Base-by-base conservation (phyloP, 2,113 vertebrate genomes). In the Glaucomys volans region DNA sequence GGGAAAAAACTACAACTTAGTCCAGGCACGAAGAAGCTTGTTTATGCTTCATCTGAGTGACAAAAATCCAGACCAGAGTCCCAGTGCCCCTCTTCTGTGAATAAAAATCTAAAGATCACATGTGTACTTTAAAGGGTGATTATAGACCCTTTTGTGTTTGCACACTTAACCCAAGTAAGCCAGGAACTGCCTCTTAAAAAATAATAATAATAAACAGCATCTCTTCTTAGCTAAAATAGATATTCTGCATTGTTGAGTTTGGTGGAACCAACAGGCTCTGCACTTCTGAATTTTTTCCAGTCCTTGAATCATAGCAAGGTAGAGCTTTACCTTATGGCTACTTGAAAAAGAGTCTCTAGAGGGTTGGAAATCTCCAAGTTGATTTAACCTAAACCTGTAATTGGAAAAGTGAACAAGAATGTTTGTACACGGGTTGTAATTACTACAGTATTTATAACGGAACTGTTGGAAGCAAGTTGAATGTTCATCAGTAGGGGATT, bases 381-480 rank as follows among this genome's bases (percentile, higher is more conserved):
- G 72, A 54, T 88, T 85, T 95, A 96, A 89, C 54, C 40, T 88
- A 85, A 90, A 92, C 88, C 62, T 89, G 22, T 95, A 50, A 94
- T 62, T 80, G 88, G 50, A 59, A 88, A 81, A 82, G 90, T 54
- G 44, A 88, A 93, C 52, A 76, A 88, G 76, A 85, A 30, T 64
- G 10, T 40, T 9, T 20, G 50, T 59, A 13, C 50, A 76, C 59
- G n/a, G 69, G 40, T 90, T 85, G 92, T 97, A 94, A 92, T 84
- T 82, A 57, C 40, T 50, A 2, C 10, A 35, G 80, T 52, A 24
- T 87, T 95, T 79, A 47, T 74, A 90, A 74, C 37, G 54, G 74
- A 76, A 44, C n/a, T 50, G 12, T 74, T 89, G 30, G 67, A 59
- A 76, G 59, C 10, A 47, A 82, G n/a, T 14, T 69, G 50, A 91